phyloP scores from a whole-genome alignment of 2,113 vertebrate genomes.

The Cairina moschata region DNA sequence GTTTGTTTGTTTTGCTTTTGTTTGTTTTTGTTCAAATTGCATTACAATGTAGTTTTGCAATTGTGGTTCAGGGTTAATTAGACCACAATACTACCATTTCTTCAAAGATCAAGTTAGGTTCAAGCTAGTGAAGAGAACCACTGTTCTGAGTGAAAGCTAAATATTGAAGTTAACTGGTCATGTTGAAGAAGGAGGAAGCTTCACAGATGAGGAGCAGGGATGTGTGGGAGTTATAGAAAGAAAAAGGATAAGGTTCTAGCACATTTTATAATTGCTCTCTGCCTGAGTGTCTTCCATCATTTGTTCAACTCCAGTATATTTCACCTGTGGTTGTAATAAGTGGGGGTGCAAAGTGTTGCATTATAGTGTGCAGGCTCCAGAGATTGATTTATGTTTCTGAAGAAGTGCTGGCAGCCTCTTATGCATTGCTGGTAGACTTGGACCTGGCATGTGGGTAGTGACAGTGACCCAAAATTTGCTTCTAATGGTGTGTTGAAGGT shows the following conservation, averaged over 20 bases:
- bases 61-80: not conserved
- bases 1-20: not conserved
- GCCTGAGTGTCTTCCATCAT: not conserved
- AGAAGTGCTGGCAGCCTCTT: not conserved
- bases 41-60: not conserved
- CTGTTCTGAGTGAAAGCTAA: not conserved
- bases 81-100: not conserved
- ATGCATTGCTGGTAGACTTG: not conserved
- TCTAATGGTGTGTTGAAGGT: not conserved
- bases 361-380: not conserved
- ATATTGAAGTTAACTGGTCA: not conserved
- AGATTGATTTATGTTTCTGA: not conserved
- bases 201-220: not conserved
- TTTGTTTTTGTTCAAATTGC: too few species aligned
- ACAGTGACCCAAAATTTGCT: not conserved
- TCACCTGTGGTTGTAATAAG: accelerated
- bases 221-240: accelerated
- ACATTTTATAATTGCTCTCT: accelerated
- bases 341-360: accelerated
- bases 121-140: not conserved
- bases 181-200: not conserved
- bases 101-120: not conserved
- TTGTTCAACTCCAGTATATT: not conserved
- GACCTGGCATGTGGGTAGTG: accelerated
- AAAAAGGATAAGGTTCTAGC: not conserved